Evolutionary conservation across 1,140 invertebrate species (phyloP).

Genomic region (Euwallacea fornicatus): DNA sequence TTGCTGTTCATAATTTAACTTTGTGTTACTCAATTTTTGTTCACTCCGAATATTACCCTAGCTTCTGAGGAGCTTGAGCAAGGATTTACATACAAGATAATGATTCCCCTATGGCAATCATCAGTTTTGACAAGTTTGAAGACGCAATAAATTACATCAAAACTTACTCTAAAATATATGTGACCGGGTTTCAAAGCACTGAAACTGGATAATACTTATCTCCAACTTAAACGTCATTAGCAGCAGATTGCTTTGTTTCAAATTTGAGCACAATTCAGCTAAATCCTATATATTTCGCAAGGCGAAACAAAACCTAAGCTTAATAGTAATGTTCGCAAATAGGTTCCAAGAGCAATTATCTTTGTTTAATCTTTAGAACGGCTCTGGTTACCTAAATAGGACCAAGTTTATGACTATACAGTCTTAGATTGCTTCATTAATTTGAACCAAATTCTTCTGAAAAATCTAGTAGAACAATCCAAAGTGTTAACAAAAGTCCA

Average conservation of each 20-base stretch:
- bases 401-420: too few relatives aligned
- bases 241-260: constrained; percentile 3
- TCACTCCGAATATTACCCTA: too few relatives aligned
- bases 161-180: not conserved
- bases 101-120: too few relatives aligned
- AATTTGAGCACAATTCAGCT: not conserved
- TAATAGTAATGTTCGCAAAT: not conserved
- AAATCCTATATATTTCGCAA: not conserved
- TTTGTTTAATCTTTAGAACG: constrained; percentile 1
- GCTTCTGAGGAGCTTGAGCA: too few relatives aligned
- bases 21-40: too few relatives aligned
- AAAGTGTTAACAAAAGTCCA: too few relatives aligned
- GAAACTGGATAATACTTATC: constrained; percentile 5
- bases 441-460: too few relatives aligned
- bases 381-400: too few relatives aligned
- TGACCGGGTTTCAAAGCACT: not conserved
- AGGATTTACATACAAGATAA: too few relatives aligned
- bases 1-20: too few relatives aligned
- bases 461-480: too few relatives aligned
- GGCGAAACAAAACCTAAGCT: not conserved
- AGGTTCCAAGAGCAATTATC: not conserved
- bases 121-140: not conserved
- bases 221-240: constrained; percentile 2
- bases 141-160: not conserved
- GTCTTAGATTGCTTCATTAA: too few relatives aligned